These are phyloP conservation scores for Chitala chitala DNA, from an alignment of 2,113 vertebrate species.

Conservation along the genomic window DNA sequence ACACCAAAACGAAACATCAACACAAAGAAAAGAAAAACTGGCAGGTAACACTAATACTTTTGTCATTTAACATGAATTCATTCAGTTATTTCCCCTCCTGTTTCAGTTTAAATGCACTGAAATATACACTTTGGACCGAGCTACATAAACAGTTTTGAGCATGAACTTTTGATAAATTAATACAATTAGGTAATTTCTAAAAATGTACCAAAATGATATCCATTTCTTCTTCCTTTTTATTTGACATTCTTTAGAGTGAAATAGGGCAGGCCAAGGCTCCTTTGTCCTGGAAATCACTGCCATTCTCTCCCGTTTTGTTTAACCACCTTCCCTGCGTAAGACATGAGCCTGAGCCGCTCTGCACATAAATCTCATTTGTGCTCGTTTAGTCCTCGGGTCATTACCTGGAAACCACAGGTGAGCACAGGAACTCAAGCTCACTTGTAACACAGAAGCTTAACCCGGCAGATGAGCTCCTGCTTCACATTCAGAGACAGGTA, in stretches of 20 bases:
- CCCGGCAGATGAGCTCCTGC: neutral
- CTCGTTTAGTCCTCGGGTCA: conserved; percentile 5
- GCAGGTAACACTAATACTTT: no score
- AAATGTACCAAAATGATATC: no score
- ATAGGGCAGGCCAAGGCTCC: neutral
- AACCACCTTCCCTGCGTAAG: neutral
- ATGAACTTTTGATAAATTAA: no score
- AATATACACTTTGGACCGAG: no score
- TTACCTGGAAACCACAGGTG: neutral
- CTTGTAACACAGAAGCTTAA: neutral
- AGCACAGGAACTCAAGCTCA: neutral
- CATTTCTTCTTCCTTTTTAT: no score
- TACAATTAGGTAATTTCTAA: no score
- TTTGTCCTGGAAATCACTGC: neutral
- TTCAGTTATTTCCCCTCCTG: no score
- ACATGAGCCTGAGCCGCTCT: neutral
- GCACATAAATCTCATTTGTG: neutral
- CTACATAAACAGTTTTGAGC: no score
- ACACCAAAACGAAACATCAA: no score
- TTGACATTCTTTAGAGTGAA: neutral
- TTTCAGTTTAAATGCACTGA: no score
- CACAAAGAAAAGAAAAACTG: no score
- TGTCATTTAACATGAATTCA: no score
- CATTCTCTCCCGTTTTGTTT: neutral
- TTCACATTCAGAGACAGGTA: neutral